These are phyloP conservation scores for Cremastinae sp. DNA, from an alignment of 2,888 invertebrate genomes.

Conservation along the genomic window DNA sequence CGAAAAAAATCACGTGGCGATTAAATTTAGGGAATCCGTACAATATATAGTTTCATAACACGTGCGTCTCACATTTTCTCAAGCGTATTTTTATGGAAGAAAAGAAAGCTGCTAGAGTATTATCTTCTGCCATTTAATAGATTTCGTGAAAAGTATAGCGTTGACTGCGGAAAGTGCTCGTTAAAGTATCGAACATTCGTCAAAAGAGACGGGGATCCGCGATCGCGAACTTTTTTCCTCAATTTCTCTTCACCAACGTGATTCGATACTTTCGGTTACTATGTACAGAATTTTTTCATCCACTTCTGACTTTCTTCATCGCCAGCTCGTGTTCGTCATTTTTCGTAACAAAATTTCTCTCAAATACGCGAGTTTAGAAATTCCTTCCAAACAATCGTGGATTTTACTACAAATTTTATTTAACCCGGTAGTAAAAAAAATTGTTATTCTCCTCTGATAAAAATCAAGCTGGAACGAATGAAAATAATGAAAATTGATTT, in stretches of 20 bases:
- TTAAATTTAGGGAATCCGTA: neutral
- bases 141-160: conserved; percentile 14
- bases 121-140: neutral
- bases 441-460: no score
- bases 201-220: conserved; percentile 32
- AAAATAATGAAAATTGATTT: no score
- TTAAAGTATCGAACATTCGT: conserved; percentile 34
- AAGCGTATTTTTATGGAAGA: neutral
- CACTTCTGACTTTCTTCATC: conserved; percentile 6
- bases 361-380: no score
- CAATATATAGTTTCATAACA: neutral
- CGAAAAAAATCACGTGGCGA: neutral
- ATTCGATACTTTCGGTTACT: neutral
- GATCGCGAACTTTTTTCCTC: conserved; percentile 23
- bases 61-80: neutral
- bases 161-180: conserved; percentile 8
- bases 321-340: no score
- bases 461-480: no score
- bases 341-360: no score
- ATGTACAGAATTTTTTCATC: neutral
- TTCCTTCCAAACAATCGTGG: no score
- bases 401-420: no score
- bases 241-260: neutral
- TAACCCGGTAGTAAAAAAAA: no score
- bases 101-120: neutral